Conservation (phyloP, 2,113 vertebrate species). For the Onychostruthus taczanowskii region DNA sequence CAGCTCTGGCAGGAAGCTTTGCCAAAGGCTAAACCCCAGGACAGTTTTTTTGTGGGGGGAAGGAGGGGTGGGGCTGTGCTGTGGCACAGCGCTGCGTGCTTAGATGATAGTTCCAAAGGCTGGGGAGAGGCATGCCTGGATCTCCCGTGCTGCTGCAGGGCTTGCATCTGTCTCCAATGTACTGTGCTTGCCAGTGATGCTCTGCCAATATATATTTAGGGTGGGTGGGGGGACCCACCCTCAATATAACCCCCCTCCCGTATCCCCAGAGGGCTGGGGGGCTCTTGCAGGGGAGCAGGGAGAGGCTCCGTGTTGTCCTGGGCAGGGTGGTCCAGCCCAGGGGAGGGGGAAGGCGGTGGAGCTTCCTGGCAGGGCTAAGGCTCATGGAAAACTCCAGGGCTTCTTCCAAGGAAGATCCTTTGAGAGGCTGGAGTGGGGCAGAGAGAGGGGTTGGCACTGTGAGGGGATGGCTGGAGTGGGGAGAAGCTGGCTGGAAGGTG, state of each 20-base stretch:
- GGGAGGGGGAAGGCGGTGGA: not conserved
- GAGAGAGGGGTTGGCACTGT: not conserved
- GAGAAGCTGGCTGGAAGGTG: not conserved
- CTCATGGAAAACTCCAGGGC: not conserved
- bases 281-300: not conserved
- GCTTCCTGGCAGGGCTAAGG: not conserved
- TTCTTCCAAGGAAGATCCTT: not conserved
- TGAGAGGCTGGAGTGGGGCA: not conserved
- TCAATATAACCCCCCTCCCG: not conserved
- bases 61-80: not conserved
- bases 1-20: not conserved
- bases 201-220: not conserved
- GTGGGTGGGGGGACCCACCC: not conserved
- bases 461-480: not conserved
- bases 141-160: accelerated
- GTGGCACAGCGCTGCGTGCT: not conserved
- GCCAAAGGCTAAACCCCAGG: not conserved
- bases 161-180: not conserved
- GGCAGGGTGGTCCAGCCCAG: not conserved
- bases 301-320: not conserved
- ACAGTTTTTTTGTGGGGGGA: not conserved
- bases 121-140: not conserved
- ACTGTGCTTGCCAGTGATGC: not conserved
- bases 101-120: not conserved
- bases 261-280: not conserved